Evolutionary conservation across 2,113 vertebrate species (phyloP).

Genomic region (Clarias gariepinus): DNA sequence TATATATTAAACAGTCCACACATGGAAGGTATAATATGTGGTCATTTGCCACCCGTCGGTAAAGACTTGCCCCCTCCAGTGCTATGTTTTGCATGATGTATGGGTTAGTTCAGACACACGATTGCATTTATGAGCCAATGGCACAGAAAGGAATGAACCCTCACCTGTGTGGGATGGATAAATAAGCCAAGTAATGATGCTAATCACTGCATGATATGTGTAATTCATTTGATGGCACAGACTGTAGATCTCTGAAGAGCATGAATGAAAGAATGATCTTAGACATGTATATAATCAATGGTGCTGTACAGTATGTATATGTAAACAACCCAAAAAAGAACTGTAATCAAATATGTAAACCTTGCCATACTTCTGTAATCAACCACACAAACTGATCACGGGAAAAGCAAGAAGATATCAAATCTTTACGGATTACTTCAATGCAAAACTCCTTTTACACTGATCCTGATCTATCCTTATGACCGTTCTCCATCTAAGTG

Average conservation of each 20-base stretch:
- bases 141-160: background rate
- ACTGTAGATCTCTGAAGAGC: background rate
- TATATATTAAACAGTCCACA: constrained; percentile 13
- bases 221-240: background rate
- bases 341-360: background rate
- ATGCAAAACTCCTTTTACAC: background rate
- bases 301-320: background rate
- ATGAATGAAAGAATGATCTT: background rate
- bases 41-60: background rate
- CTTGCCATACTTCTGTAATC: background rate
- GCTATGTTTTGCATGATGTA: background rate
- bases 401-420: background rate
- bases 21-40: background rate
- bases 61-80: background rate
- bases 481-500: background rate
- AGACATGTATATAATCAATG: background rate
- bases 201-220: background rate
- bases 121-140: background rate
- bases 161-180: background rate
- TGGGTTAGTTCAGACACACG: background rate
- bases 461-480: constrained; percentile 14
- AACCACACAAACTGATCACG: background rate
- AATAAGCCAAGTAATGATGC: background rate
- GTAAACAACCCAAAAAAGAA: background rate
- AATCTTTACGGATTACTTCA: background rate